Evolutionary conservation across 2,888 invertebrate genomes (phyloP), one percentile per base, ranked within the genome.

Genomic region (Ypsolopha scabrella): DNA sequence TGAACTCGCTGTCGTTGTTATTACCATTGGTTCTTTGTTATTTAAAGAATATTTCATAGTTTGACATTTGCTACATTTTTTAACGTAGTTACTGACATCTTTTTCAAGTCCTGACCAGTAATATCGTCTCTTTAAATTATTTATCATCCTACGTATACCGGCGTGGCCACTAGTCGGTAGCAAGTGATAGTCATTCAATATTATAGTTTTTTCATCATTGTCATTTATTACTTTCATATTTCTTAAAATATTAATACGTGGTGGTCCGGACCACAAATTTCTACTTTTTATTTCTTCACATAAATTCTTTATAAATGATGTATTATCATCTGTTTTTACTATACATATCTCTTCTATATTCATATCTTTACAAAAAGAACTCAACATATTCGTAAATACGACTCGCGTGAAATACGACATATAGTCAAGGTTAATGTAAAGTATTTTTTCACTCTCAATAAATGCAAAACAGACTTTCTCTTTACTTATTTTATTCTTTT

Each of bases 341-440:
- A 57, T 48, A 50, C 54, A 56, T 46, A 57, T 11, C 41, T 56
- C 53, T 11, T 53, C 38, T 35, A 56, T 24, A 10, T 53, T 11
- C 13, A 47, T 50, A 7, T 50, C 41, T 48, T 52, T 51, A 54
- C 58, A 58, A 54, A 58, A 57, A 6, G 41, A 10, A 24, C 51
- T 50, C 48, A 58, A 54, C 44, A 54, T 57, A 8, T n/a, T 41
- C 54, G 52, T 57, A 55, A 59, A 57, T 51, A 44, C 57, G 55
- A 34, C 54, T 58, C 57, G 57, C 56, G 55, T 52, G 24, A 52
- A 55, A 14, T 58, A 55, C 46, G 52, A 41, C 39, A 24, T 51
- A 56, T 51, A 59, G 45, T 54, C 35, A 41, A 52, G 54, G n/a
- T n/a, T n/a, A n/a, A n/a, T n/a, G n/a, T n/a, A n/a, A n/a, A n/a